Percentiles rank a stretch among this genome's conserved stretches.
These are phyloP conservation scores for Laothoe populi DNA, from an alignment of 2,888 invertebrate genomes.

Conservation along the genomic window DNA sequence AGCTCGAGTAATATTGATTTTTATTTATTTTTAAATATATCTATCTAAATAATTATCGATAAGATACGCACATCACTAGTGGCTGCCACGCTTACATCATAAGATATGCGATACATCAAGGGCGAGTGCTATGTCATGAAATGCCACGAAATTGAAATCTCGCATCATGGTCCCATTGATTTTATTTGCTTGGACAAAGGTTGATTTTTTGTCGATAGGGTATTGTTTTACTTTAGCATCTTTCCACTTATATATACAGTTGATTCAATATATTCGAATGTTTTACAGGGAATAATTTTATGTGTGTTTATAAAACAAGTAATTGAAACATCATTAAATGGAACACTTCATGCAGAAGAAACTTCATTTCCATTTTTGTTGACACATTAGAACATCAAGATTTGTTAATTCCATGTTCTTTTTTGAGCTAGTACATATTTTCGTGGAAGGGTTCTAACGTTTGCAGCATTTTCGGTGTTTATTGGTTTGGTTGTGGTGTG, in stretches of 20 bases:
- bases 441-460: constrained; percentile 15
- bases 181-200: constrained; percentile 14
- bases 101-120: neutral
- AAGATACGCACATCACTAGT: constrained; percentile 14
- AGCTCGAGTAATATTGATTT: too few species aligned
- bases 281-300: too few species aligned
- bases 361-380: neutral
- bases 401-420: too few species aligned
- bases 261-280: neutral
- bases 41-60: too few species aligned
- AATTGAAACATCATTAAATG: neutral
- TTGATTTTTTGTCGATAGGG: neutral
- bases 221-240: neutral
- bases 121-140: constrained; percentile 8
- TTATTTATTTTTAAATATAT: too few species aligned
- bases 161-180: neutral
- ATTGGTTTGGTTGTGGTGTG: constrained; percentile 23
- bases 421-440: too few species aligned
- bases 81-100: constrained; percentile 13
- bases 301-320: neutral
- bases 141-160: neutral
- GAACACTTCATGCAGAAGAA: neutral
- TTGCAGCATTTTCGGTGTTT: constrained; percentile 9
- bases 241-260: neutral
- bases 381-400: neutral